phyloP scores from a whole-genome alignment of 2,797 vertebrate species.

The Rhabdophis nuchalis region DNA sequence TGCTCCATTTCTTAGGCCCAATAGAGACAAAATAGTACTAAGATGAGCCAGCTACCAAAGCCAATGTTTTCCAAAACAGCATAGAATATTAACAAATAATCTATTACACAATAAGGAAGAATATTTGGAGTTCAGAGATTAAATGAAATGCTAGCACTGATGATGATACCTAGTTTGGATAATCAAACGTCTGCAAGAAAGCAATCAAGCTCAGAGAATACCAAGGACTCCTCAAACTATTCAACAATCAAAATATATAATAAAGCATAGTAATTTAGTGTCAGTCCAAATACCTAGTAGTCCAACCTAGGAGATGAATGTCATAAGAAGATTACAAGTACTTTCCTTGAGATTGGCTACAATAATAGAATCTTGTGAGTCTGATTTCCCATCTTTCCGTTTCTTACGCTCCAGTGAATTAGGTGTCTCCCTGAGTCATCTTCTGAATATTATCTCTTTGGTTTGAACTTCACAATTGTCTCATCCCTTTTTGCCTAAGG shows the following conservation, averaged over 20 bases:
- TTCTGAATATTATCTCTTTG: not conserved
- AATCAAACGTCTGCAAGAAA: not conserved
- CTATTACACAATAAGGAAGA: not conserved
- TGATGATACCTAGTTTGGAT: not conserved
- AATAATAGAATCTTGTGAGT: not conserved
- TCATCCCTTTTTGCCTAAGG: not conserved
- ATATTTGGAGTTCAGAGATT: not conserved
- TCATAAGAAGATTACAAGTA: not conserved
- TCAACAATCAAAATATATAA: not conserved
- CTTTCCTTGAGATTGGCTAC: not conserved
- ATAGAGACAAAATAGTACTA: not conserved
- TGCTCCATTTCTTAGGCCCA: not conserved
- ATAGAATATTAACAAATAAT: not conserved
- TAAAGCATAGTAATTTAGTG: not conserved
- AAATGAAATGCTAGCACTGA: not conserved
- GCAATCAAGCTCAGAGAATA: not conserved
- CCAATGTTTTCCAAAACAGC: not conserved
- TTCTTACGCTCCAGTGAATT: not conserved
- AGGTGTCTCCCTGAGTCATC: not conserved
- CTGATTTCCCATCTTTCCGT: not conserved
- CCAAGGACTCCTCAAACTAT: not conserved
- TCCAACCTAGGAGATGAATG: not conserved
- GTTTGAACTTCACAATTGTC: not conserved
- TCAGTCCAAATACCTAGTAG: not conserved
- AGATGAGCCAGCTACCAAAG: not conserved